These are phyloP conservation scores for Tetragnatha versicolor DNA, from an alignment of 1,140 invertebrate species.

Conservation along the genomic window DNA sequence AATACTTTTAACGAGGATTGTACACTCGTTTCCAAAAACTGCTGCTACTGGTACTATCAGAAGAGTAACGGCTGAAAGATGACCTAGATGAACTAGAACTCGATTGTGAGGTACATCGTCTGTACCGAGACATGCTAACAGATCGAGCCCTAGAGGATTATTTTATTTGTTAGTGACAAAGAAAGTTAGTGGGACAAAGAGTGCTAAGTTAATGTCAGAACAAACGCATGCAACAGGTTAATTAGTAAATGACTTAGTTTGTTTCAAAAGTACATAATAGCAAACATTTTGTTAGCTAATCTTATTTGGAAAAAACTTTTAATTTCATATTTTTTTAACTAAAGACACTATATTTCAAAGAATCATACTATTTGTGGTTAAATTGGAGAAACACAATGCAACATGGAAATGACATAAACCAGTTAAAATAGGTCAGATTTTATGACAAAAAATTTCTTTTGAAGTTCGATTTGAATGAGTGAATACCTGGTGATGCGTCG, in stretches of 20 bases:
- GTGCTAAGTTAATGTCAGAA: background rate
- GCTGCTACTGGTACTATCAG: conserved; percentile 41
- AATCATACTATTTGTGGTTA: no score
- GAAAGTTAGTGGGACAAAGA: background rate
- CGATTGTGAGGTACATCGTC: background rate
- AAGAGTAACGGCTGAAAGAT: conserved; percentile 34
- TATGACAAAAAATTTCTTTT: no score
- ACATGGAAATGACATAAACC: no score
- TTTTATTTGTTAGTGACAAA: conserved; percentile 29
- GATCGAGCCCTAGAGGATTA: conserved; percentile 43
- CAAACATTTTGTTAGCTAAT: no score
- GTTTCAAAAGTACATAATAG: no score
- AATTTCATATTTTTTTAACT: no score
- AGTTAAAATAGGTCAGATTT: no score
- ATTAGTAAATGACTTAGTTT: no score
- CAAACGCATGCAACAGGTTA: background rate
- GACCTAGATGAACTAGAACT: conserved; percentile 13
- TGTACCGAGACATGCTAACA: conserved; percentile 22
- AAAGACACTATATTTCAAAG: no score
- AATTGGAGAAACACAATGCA: background rate
- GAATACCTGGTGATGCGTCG: conserved; percentile 88
- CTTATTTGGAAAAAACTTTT: no score
- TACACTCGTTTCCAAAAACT: conserved; percentile 45
- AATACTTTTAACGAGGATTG: conserved; percentile 28
- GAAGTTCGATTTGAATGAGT: no score